Conservation (phyloP, 1,140 invertebrate genomes). For the Cherax destructor region DNA sequence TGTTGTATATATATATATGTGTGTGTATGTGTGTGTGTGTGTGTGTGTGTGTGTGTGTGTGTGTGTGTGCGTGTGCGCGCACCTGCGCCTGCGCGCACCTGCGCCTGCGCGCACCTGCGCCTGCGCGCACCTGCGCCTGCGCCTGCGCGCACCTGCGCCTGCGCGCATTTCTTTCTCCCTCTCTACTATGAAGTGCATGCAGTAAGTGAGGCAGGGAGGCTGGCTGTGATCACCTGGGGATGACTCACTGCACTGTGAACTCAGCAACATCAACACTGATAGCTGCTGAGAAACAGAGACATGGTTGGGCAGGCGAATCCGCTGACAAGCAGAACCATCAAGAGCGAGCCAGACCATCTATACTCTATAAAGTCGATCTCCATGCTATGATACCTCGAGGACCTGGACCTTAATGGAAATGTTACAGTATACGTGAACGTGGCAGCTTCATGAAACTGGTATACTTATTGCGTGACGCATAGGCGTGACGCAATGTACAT, state of each 20-base stretch:
- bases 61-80: too few species aligned
- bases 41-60: too few species aligned
- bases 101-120: too few species aligned
- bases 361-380: neutral
- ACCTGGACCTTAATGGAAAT: neutral
- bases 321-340: neutral
- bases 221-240: neutral
- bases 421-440: neutral
- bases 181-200: too few species aligned
- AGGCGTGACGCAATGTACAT: neutral
- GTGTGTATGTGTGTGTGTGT: neutral
- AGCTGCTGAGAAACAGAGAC: neutral
- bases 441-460: neutral
- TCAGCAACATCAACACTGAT: neutral
- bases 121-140: too few species aligned
- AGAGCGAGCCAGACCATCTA: neutral
- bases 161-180: too few species aligned
- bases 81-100: too few species aligned
- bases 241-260: neutral
- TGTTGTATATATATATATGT: neutral
- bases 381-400: neutral
- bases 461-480: neutral
- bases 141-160: too few species aligned
- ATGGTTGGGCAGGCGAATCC: neutral
- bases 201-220: too few species aligned